Percentiles rank a stretch among this genome's conserved stretches.
Evolutionary conservation across 1,140 invertebrate species (phyloP).

Genomic region (Zelostemma sp.): DNA sequence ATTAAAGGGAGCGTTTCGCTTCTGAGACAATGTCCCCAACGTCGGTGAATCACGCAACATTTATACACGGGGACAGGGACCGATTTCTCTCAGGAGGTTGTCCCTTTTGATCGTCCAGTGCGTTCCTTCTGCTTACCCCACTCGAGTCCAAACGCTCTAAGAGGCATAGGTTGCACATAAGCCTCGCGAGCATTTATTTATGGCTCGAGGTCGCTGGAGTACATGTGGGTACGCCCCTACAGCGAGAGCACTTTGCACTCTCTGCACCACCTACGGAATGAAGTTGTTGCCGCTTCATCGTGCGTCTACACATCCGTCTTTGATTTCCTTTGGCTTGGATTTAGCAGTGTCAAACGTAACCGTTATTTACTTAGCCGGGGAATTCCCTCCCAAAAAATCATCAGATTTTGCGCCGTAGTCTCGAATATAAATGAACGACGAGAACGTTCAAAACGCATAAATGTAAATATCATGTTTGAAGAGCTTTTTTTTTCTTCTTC

Average conservation of each 20-base stretch:
- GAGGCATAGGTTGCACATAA: constrained; percentile 56
- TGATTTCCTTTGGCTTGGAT: constrained; percentile 32
- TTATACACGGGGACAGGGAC: constrained; percentile 49
- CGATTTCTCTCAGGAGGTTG: constrained; percentile 59
- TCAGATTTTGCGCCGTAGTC: constrained; percentile 12
- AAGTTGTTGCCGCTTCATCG: constrained; percentile 47
- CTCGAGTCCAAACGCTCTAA: constrained; percentile 46
- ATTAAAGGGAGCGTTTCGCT: background rate
- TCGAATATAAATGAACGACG: constrained; percentile 37
- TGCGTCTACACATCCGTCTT: constrained; percentile 25
- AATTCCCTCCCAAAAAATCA: background rate
- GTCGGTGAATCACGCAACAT: constrained; percentile 60
- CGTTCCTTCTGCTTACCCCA: constrained; percentile 64
- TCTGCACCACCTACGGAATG: constrained; percentile 50
- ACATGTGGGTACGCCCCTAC: constrained; percentile 58
- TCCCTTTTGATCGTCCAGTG: constrained; percentile 62
- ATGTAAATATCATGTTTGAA: constrained; percentile 38
- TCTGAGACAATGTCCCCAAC: constrained; percentile 39
- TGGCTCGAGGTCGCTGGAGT: constrained; percentile 62
- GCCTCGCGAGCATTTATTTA: constrained; percentile 67
- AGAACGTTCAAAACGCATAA: constrained; percentile 25
- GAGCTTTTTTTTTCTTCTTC: constrained; percentile 23
- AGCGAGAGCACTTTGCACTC: constrained; percentile 51
- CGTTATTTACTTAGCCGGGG: background rate
- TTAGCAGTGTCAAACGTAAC: constrained; percentile 11